Evolutionary conservation across 2,113 vertebrate genomes (phyloP), one percentile per base, ranked within the genome.

Genomic region (Corythornis madagascariensis): DNA sequence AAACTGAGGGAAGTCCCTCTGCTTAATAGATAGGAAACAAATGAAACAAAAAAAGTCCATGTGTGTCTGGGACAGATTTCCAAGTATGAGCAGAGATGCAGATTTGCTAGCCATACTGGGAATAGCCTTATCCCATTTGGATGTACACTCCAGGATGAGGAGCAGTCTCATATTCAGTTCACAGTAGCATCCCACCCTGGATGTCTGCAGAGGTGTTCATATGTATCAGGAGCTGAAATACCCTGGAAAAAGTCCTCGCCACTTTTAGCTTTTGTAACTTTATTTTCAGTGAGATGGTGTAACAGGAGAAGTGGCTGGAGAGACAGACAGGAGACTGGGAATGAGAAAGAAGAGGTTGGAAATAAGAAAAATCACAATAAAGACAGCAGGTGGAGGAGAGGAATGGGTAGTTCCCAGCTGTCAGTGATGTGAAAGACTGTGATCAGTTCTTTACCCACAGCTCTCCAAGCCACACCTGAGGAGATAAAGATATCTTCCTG

Each of bases 11-110:
- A 90, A 83, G 74, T 59, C 33, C 31, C 43, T 88, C 60, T 88
- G 15, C 26, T 91, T 85, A 87, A 71, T 22, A 79, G 64, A 83
- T 86, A 78, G 52, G 87, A 78, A 86, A 86, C 33, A 80, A 60
- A 88, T 88, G 84, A 85, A 70, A 93, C 35, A 93, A 94, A 95
- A 82, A 50, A 43, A 16, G 48, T 69, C 35, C 77, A 79, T 91
- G 21, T 55, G 13, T 83, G 43, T 65, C 75, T 88, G 60, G 63
- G 82, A 52, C 40, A 88, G 16, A 63, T 55, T 86, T 95, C 15
- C 60, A 63, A 66, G 47, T 31, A 56, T 69, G 65, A 89, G 57
- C 19, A 79, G 45, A 65, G 63, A 69, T 69, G 45, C 35, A 76
- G 22, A 83, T 61, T 83, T 93, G 40, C 38, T 69, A 61, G 64